Base-by-base conservation (phyloP, 2,113 vertebrate species). In the Corythaeola cristata region DNA sequence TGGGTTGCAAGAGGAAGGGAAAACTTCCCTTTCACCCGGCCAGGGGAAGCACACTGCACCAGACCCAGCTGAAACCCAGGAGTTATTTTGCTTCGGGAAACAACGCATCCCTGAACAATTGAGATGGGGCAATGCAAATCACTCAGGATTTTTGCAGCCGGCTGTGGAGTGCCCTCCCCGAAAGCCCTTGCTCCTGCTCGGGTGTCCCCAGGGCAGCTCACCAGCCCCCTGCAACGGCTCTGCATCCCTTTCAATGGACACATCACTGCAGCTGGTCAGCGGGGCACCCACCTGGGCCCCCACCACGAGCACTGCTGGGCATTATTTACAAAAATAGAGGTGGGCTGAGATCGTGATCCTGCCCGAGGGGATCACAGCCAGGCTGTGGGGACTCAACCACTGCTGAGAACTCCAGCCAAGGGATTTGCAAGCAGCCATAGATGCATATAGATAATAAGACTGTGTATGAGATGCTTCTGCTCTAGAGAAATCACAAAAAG, bases 71-170 rank as follows among this genome's bases (percentile, higher is more conserved):
- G 53, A 39, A 79, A 79, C 12, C 1, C 0, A n/a, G n/a, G 66
- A 72, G 33, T 47, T 95, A 18, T 79, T 94, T 91, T 72, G 15
- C 74, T 75, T 28, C 0, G 2, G 69, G 52, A 75, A 93, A 47
- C 28, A 50, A 22, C 23, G 60, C 21, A 30, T 62, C 79, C 62
- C 83, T 19, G 2, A 32, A 28, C 2, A 77, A 72, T 1, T 83
- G 60, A 60, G 58, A 49, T 1, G 1, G 35, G 28, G 24, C 0
- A 0, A 85, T 23, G 24, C 2, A 5, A 88, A 69, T 66, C 26
- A 60, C 63, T 49, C 5, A 0, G 66, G 75, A 76, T 69, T 88
- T 77, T 72, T 69, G 44, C 37, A 64, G 59, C 58, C 1, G 1
- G 50, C 15, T 62, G 47, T 17, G n/a, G 69, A 83, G 26, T 2